Evolutionary conservation across 2,797 vertebrate species (phyloP).

Genomic region (Etheostoma perlongum): DNA sequence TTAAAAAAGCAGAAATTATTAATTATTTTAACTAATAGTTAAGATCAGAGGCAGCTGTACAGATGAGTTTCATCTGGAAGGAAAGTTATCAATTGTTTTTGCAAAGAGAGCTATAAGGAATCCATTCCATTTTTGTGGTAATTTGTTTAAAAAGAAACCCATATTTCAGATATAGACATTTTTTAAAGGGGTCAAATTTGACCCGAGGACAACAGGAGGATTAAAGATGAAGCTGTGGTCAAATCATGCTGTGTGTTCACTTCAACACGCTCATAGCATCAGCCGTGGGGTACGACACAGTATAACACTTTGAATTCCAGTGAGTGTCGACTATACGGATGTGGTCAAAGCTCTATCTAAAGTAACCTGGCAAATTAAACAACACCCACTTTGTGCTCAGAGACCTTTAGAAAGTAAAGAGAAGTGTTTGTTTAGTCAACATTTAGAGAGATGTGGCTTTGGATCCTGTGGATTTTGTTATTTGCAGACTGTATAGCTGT

Average conservation of each 20-base stretch:
- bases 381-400: not conserved
- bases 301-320: constrained; percentile 1
- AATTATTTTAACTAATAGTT: too few relatives aligned
- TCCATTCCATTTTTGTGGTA: too few relatives aligned
- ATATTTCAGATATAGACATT: too few relatives aligned
- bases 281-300: not conserved
- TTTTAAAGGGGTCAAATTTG: too few relatives aligned
- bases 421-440: constrained; percentile 32
- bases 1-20: too few relatives aligned
- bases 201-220: too few relatives aligned
- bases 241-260: not conserved
- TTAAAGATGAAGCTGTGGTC: not conserved
- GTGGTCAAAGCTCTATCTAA: not conserved
- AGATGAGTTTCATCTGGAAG: too few relatives aligned
- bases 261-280: not conserved
- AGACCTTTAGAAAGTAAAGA: not conserved
- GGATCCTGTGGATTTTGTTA: not conserved
- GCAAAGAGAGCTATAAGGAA: too few relatives aligned
- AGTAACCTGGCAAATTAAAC: constrained; percentile 25
- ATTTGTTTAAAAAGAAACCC: too few relatives aligned
- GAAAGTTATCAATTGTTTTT: too few relatives aligned
- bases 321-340: not conserved
- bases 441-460: not conserved
- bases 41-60: too few relatives aligned
- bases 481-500: not conserved